Evolutionary conservation across 2,888 invertebrate genomes (phyloP), one percentile per base, ranked within the genome.

Genomic region (Epicampocera succincta): DNA sequence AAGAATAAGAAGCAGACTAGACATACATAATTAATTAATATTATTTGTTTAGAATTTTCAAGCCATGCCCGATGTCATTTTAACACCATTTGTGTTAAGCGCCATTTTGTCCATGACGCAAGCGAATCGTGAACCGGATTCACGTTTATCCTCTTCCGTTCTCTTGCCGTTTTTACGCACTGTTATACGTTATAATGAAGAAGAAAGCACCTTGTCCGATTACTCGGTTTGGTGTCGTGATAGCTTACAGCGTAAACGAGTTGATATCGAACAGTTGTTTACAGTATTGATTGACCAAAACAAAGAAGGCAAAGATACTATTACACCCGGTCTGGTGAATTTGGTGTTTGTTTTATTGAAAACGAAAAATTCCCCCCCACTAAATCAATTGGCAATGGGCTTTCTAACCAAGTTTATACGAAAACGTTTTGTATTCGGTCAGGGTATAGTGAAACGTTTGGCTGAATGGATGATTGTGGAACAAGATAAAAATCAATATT

Each of bases 51-150:
- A 93, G 91, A 92, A 90, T 84, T 90, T 93, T 25, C 86, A 90
- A 1, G 91, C 92, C 74, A 91, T 92, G 72, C 93, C 94, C 0
- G 93, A 94, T 87, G 92, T 92, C 66, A 88, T 94, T 52, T 87
- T 94, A 33, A 93, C 94, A 84, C 93, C 94, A 0, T 94, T 94
- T 87, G 92, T 94, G 83, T 88, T 94, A n/a, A 92, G 93, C 77
- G 91, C 93, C 13, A 88, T 94, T 17, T 89, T 94, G 13, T 88
- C 90, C 0, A 90, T 91, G 90, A 89, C 90, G 1, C 86, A 85
- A 3, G 87, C 88, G 0, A 91, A 91, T 84, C 90, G 91, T n/a
- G 89, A 91, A 74, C 90, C 91, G 0, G 90, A 90, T 78, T 85
- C 87, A 3, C 86, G 87, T 8, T 82, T 90, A 33, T 88, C 89